Evolutionary conservation across 2,888 invertebrate genomes (phyloP).

Genomic region (Pediacus dermestoides): DNA sequence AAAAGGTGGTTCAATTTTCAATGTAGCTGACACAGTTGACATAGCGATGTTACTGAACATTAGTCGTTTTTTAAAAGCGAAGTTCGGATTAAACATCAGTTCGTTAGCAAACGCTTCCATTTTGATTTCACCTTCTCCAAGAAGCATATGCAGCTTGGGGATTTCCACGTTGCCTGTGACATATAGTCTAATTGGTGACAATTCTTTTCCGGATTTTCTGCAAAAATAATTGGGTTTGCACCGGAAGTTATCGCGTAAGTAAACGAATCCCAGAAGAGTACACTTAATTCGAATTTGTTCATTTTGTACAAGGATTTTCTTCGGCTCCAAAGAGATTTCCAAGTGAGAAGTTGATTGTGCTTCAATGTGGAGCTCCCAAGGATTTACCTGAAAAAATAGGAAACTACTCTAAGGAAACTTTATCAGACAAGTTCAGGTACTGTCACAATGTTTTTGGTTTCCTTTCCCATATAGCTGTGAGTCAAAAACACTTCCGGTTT

Average conservation of each 20-base stretch:
- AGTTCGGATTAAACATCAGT: constrained; percentile 21
- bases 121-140: constrained; percentile 21
- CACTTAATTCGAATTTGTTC: background rate
- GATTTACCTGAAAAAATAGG: constrained; percentile 19
- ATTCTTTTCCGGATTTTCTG: constrained; percentile 23
- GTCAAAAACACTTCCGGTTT: constrained; percentile 18
- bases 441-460: no score
- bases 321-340: constrained; percentile 23
- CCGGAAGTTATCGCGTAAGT: constrained; percentile 17
- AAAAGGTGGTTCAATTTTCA: background rate
- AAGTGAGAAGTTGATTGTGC: constrained; percentile 15
- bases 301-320: background rate
- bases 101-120: constrained; percentile 32
- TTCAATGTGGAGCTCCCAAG: constrained; percentile 18
- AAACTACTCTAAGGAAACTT: background rate
- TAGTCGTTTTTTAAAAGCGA: constrained; percentile 16
- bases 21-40: constrained; percentile 12
- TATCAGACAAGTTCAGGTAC: no score
- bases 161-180: constrained; percentile 25
- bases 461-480: constrained; percentile 21
- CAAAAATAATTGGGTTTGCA: constrained; percentile 32
- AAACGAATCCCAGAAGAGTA: constrained; percentile 6
- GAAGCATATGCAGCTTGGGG: constrained; percentile 25
- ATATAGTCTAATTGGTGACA: constrained; percentile 22
- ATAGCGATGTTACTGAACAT: constrained; percentile 27